Evolutionary conservation across 2,888 invertebrate genomes (phyloP), one percentile per base, ranked within the genome.

Genomic region (Tetramorium bicarinatum): DNA sequence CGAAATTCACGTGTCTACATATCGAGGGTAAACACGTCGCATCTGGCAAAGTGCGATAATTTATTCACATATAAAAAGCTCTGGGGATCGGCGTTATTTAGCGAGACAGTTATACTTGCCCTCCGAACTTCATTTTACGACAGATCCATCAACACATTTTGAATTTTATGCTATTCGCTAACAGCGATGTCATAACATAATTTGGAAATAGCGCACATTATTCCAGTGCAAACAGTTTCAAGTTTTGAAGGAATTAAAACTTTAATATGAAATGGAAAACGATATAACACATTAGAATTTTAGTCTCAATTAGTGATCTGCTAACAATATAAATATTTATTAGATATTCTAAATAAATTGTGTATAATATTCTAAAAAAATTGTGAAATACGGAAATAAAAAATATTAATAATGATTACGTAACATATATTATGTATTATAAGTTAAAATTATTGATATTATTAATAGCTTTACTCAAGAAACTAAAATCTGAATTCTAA

Each of bases 41-140:
- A 59, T 8, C 47, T 79, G 56, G n/a, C 21, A 34, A 47, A 21
- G 34, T 59, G 59, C 59, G 59, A 79, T 79, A 71, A 79, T 71
- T 71, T 79, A 79, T 79, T 79, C 71, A 56, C 13, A 38, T 11
- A 34, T 59, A 79, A 71, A 71, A 79, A 79, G 47, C 79, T 59
- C 79, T 54, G 7, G 79, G 79, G 62, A 81, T 61, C 56, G 49
- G 15, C 25, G 29, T 77, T 77, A 72, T 79, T 79, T 59, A 47
- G 9, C 11, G 34, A 59, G 13, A 18, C 38, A 79, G 59, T 72
- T 79, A 72, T 72, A 34, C 72, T 59, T 79, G 47, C 59, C 56
- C 25, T 8, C 38, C 11, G 21, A 71, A 71, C 47, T 59, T 71
- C 29, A 79, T 71, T 71, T 47, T 15, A 47, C 29, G 34, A 13